These are phyloP conservation scores for Orius laevigatus DNA, from an alignment of 1,140 invertebrate genomes.

Conservation along the genomic window DNA sequence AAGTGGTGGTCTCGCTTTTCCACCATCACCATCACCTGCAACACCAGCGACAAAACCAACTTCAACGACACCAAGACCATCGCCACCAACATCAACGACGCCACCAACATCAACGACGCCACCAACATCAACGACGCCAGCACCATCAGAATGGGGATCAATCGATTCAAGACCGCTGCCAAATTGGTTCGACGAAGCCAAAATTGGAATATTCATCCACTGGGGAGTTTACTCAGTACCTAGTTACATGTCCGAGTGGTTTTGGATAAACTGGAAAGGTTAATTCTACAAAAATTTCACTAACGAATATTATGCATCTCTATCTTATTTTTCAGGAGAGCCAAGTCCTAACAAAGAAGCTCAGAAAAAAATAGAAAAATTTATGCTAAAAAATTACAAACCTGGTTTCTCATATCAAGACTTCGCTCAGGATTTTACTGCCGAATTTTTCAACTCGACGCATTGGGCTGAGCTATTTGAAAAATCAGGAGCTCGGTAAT, in stretches of 20 bases:
- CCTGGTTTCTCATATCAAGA: constrained; percentile 75
- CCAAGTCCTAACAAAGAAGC: constrained; percentile 5
- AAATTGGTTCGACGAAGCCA: constrained; percentile 73
- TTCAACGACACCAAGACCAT: too few relatives aligned
- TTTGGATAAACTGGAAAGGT: constrained; percentile 61
- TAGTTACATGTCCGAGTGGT: constrained; percentile 71
- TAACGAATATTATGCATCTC: background rate
- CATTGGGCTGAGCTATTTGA: constrained; percentile 59
- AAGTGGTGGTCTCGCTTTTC: too few relatives aligned
- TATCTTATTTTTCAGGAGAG: constrained; percentile 8
- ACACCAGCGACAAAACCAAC: too few relatives aligned
- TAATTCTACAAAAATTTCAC: background rate
- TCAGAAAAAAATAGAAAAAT: constrained; percentile 27
- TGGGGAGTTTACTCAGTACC: constrained; percentile 89
- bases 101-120: too few relatives aligned
- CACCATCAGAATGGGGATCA: constrained; percentile 62
- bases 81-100: too few relatives aligned
- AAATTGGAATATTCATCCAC: constrained; percentile 85
- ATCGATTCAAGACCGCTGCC: constrained; percentile 70
- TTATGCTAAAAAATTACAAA: constrained; percentile 59
- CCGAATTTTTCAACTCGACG: constrained; percentile 63
- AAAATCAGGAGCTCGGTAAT: constrained; percentile 59
- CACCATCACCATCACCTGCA: too few relatives aligned
- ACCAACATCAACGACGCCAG: too few relatives aligned
- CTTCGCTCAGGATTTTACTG: constrained; percentile 64